phyloP scores from a whole-genome alignment of 2,888 invertebrate genomes.

The Nesidiocoris tenuis region DNA sequence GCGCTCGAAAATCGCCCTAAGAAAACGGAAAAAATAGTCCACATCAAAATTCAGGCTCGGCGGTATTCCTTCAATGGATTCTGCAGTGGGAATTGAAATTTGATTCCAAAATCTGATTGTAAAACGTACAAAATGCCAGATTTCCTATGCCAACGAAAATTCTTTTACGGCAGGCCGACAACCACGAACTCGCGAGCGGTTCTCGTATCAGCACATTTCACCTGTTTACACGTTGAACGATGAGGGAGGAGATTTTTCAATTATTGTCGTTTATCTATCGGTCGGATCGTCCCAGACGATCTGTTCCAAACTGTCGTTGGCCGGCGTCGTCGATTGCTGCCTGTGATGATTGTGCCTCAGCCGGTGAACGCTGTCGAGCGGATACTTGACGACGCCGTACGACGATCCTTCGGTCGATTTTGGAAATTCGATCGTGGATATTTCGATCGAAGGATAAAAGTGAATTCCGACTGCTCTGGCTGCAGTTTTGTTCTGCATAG shows the following conservation, averaged over 20 bases:
- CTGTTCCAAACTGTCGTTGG: conserved; percentile 41
- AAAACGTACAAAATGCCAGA: no score
- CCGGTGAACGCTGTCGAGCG: conserved; percentile 18
- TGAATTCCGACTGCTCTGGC: conserved; percentile 31
- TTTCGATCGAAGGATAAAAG: conserved; percentile 32
- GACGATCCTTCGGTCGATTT: conserved; percentile 19
- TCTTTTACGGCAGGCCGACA: not conserved
- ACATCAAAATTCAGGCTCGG: no score
- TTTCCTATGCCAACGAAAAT: no score
- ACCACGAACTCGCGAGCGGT: not conserved
- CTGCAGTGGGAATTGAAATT: no score
- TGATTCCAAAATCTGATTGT: no score
- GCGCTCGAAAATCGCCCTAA: no score
- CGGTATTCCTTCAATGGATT: no score
- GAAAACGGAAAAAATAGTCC: no score
- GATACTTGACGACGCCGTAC: conserved; percentile 33
- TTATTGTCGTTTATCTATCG: conserved; percentile 23
- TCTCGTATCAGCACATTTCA: not conserved
- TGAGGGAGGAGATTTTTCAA: not conserved
- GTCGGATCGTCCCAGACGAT: conserved; percentile 40
- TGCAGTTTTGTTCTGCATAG: conserved; percentile 32
- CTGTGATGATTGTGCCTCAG: conserved; percentile 28
- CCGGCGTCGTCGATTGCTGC: conserved; percentile 24
- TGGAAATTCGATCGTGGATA: conserved; percentile 34
- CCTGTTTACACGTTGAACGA: not conserved